Base-by-base conservation (phyloP, 2,113 vertebrate genomes). In the Corythoichthys intestinalis region DNA sequence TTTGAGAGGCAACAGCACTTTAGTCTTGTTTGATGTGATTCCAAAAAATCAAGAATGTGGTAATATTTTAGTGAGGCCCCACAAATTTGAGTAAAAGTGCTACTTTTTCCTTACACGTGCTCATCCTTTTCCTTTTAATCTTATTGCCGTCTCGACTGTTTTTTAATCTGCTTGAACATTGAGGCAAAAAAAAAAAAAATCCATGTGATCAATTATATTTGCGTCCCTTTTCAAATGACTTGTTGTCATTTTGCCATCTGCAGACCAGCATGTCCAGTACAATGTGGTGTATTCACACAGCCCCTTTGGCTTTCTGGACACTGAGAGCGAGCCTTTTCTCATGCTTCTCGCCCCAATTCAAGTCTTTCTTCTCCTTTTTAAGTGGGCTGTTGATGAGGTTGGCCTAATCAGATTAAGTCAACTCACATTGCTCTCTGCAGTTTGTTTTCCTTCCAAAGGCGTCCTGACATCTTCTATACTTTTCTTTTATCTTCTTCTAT, bases 351-450 rank as follows among this genome's bases (percentile, higher is more conserved):
- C 90, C 88, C 89, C 91, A 78, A 84, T 92, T 93, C 92, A 76
- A 76, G 84, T 82, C 90, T 92, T 91, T 93, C 89, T 93, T 93
- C 87, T 84, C 81, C 87, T 91, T 92, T 93, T 94, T 93, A 94
- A 93, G 86, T 44, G 84, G 88, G 76, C 91, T 86, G 90, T 94
- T 94, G 94, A 95, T 94, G 94, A 95, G 94, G 93, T 94, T 93
- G 94, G 90, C 90, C 92, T 96, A 95, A 96, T 95, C 93, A 94
- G 94, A 96, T 96, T 96, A 96, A 93, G 94, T 93, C 93, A 94
- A 92, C 92, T 93, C 92, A 93, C 92, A 93, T 91, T 91, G 93
- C 92, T 92, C 90, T 88, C 77, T 73, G 93, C 90, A 92, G 93
- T 95, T 95, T 94, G 93, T 94, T 95, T 94, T 93, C 90, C 90